Evolutionary conservation across 2,888 invertebrate genomes (phyloP).

Genomic region (Ochropleura plecta): DNA sequence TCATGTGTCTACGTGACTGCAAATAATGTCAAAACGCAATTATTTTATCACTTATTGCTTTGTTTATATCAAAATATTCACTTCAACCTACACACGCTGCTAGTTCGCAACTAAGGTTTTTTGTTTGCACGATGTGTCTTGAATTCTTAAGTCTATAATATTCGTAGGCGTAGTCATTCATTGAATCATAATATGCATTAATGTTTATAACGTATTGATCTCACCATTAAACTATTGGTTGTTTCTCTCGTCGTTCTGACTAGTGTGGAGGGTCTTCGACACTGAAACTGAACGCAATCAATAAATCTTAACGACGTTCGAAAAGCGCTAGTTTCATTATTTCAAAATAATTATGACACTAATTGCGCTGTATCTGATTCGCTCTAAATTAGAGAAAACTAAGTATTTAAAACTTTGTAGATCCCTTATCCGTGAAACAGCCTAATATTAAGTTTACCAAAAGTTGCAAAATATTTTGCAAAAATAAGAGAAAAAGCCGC

Average conservation of each 20-base stretch:
- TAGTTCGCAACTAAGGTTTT: slow-evolving; percentile 14
- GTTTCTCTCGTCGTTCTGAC: too few species aligned
- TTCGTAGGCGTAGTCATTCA: slow-evolving; percentile 41
- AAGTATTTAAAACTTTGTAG: too few species aligned
- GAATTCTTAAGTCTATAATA: slow-evolving; percentile 24
- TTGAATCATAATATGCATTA: slow-evolving; percentile 23
- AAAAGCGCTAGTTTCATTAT: too few species aligned
- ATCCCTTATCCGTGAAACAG: not conserved
- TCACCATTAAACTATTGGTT: not conserved
- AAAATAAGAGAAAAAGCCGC: slow-evolving; percentile 38
- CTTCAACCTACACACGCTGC: slow-evolving; percentile 18
- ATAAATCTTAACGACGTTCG: too few species aligned
- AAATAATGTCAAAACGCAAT: slow-evolving; percentile 34
- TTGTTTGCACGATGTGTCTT: slow-evolving; percentile 27
- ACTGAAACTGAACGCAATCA: too few species aligned
- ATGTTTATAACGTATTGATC: not conserved
- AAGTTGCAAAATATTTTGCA: slow-evolving; percentile 30
- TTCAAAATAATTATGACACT: too few species aligned
- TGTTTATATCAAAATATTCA: slow-evolving; percentile 17
- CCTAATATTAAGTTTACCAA: not conserved
- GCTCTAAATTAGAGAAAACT: too few species aligned
- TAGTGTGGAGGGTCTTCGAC: too few species aligned
- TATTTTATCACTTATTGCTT: slow-evolving; percentile 9
- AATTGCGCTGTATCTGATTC: too few species aligned
- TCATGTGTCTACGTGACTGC: slow-evolving; percentile 31